Percentiles rank a stretch among this genome's conserved stretches.
These are phyloP conservation scores for Hippocampus abdominalis DNA, from an alignment of 2,113 vertebrate genomes.

Conservation along the genomic window DNA sequence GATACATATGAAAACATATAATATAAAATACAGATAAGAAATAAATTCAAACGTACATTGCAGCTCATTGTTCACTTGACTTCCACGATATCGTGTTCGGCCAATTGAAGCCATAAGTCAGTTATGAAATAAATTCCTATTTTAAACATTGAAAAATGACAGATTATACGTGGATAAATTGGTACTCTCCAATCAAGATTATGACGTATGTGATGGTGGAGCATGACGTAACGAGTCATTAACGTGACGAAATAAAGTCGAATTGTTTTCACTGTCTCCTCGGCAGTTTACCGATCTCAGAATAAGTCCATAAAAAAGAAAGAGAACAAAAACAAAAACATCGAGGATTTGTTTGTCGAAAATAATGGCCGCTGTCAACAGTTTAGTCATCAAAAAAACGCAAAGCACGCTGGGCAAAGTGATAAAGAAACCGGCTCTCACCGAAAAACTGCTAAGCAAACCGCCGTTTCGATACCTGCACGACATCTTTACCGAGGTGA, in stretches of 20 bases:
- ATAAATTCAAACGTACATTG: not conserved
- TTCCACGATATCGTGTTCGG: not conserved
- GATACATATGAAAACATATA: not conserved
- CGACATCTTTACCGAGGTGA: slow-evolving; percentile 92
- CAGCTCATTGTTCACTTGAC: not conserved
- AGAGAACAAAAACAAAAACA: not conserved
- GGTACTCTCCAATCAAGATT: not conserved
- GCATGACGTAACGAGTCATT: not conserved
- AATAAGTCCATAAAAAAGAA: not conserved
- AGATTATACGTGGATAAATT: not conserved
- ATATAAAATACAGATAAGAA: not conserved
- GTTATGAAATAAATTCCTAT: not conserved
- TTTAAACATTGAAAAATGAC: not conserved
- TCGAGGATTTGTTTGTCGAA: not conserved
- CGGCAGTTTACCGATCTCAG: not conserved
- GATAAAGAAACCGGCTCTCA: slow-evolving; percentile 88
- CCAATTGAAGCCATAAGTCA: not conserved
- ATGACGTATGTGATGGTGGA: not conserved
- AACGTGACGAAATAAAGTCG: not conserved
- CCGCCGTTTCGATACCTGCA: slow-evolving; percentile 95
- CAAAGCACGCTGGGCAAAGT: slow-evolving; percentile 88
- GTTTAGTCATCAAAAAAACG: slow-evolving; percentile 78
- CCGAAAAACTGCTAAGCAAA: slow-evolving; percentile 88
- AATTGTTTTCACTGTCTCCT: not conserved
- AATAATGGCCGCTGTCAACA: slow-evolving; percentile 74